A percentile compares a stretch with the other conserved stretches of the same genome.
Evolutionary conservation across 2,888 invertebrate genomes (phyloP).

Genomic region (Coleophora deauratella): DNA sequence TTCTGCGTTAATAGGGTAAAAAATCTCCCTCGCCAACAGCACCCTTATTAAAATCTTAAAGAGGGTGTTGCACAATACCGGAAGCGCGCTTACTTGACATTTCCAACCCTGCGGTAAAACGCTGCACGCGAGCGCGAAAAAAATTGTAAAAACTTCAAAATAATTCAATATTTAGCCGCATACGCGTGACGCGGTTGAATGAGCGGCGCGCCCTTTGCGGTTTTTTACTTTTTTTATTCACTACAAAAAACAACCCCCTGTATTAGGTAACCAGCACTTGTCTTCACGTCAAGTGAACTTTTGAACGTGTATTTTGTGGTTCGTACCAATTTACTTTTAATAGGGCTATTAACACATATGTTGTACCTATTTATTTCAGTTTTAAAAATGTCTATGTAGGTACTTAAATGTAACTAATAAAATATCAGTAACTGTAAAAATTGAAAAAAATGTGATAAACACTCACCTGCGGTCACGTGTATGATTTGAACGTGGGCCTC

Average conservation of each 20-base stretch:
- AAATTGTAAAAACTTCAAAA: conserved; percentile 34
- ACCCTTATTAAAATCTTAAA: conserved; percentile 24
- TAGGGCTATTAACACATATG: conserved; percentile 1
- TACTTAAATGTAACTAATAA: too few species aligned
- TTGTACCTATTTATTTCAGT: too few species aligned
- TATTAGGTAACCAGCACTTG: conserved; percentile 7
- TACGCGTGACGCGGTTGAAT: conserved; percentile 1
- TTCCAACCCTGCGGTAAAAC: conserved; percentile 39
- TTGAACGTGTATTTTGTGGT: too few species aligned
- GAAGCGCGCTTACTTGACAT: conserved; percentile 52
- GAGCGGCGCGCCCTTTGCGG: conserved; percentile 21
- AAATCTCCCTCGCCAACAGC: not conserved
- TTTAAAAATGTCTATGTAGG: too few species aligned
- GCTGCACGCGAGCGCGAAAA: conserved; percentile 56
- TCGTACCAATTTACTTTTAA: not conserved
- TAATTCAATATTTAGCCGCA: conserved; percentile 16
- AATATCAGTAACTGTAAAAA: too few species aligned
- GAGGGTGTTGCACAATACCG: conserved; percentile 47
- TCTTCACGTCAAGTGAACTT: too few species aligned
- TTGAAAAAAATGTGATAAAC: too few species aligned
- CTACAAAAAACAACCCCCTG: conserved; percentile 7
- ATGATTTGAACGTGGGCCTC: too few species aligned
- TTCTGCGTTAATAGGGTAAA: too few species aligned
- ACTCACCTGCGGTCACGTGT: too few species aligned
- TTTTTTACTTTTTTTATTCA: conserved; percentile 19